Evolutionary conservation across 2,797 vertebrate species (phyloP), one percentile per base, ranked within the genome.

Genomic region (Protonibea diacanthus): DNA sequence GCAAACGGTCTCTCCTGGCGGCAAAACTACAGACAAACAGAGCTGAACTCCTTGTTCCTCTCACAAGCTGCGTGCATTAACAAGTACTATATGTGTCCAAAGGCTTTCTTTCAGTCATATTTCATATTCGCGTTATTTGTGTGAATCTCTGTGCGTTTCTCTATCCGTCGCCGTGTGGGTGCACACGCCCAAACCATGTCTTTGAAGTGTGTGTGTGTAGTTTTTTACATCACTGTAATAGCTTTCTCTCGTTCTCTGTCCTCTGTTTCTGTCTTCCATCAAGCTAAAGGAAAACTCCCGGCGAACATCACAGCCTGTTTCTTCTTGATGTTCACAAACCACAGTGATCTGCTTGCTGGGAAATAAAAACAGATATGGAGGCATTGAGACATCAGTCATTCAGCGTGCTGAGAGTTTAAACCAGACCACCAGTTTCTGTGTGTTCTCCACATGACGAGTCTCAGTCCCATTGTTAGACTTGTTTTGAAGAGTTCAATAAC

Each of bases 11-110:
- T 83, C 70, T 86, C 76, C 86, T 89, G 86, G 78, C 57, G 73
- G 80, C 80, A 64, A 69, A 78, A 73, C 67, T 79, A 74, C 82
- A 89, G 87, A 88, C 82, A 90, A 89, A 89, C 79, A 79, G 13
- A 75, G 45, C 20, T 38, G 49, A 78, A 77, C 77, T 76, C 45
- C 51, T 57, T 64, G 51, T 89, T 79, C 60, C 69, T 73, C 57
- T 62, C 58, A 70, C n/a, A 81, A 70, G 73, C 59, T 84, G 53
- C 60, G 66, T 8, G 23, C 5, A 15, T 48, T 27, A 17, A 56
- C 25, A 29, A 56, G 25, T 18, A 56, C 25, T 45, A 8, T 20
- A 23, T 14, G 21, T n/a, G 14, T 60, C 21, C 20, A 21, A 3
- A 71, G 11, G 23, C 51, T 55, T 62, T 75, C 49, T 49, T 81